These are phyloP conservation scores for Hycleus phaleratus DNA, from an alignment of 1,140 invertebrate genomes.

Conservation along the genomic window DNA sequence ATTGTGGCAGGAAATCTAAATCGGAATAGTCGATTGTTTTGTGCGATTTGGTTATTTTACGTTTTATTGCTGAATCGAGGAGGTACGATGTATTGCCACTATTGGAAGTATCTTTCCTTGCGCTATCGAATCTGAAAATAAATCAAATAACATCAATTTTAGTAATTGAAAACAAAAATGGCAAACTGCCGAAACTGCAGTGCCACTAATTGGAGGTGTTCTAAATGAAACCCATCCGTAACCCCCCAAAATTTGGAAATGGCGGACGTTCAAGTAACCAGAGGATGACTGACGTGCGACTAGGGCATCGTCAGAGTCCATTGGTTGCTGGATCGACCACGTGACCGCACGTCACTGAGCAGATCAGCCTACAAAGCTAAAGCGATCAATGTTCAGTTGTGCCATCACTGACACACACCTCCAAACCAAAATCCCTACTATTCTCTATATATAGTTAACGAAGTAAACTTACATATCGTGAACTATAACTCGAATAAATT, in stretches of 20 bases:
- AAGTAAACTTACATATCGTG: neutral
- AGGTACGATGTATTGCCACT: conserved; percentile 22
- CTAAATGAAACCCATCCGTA: conserved; percentile 51
- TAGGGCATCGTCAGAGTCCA: conserved; percentile 46
- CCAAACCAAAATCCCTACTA: conserved; percentile 8
- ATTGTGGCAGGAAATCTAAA: conserved; percentile 28
- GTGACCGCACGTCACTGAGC: conserved; percentile 57
- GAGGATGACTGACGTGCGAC: conserved; percentile 40
- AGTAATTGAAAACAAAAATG: no score
- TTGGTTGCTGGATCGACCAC: conserved; percentile 52
- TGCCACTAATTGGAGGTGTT: conserved; percentile 52
- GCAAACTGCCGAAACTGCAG: conserved; percentile 46
- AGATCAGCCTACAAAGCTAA: conserved; percentile 51
- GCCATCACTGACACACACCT: conserved; percentile 58
- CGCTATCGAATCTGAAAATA: conserved; percentile 41
- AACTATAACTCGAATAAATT: conserved; percentile 35
- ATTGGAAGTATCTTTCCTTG: conserved; percentile 39
- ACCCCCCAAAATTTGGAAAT: conserved; percentile 53
- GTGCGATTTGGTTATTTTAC: conserved; percentile 47
- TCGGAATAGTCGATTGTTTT: conserved; percentile 43
- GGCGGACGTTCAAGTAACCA: conserved; percentile 54
- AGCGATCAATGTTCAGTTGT: conserved; percentile 60
- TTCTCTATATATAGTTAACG: conserved; percentile 36
- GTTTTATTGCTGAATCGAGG: conserved; percentile 45
- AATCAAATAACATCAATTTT: no score